Conservation (phyloP, 2,888 invertebrate genomes). For the Hypercompe scribonia region DNA sequence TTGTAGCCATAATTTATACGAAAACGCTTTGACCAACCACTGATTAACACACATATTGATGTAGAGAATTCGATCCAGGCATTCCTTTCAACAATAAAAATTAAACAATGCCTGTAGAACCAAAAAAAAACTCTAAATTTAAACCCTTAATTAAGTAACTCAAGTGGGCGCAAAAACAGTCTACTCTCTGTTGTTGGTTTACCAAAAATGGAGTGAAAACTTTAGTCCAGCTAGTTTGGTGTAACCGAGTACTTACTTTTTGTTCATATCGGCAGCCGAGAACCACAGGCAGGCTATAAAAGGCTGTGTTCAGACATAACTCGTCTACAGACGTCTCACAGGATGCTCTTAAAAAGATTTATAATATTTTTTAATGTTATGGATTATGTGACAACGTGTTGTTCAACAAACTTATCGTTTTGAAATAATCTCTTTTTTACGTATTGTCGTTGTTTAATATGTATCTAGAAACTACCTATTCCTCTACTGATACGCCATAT, state of each 20-base stretch:
- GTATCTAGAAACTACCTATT: too few species aligned
- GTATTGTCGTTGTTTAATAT: too few species aligned
- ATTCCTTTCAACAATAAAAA: too few species aligned
- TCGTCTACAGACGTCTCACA: conserved; percentile 7
- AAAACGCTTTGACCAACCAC: too few species aligned
- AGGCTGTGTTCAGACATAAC: conserved; percentile 18
- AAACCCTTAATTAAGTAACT: conserved; percentile 13
- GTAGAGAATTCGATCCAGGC: too few species aligned
- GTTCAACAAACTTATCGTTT: background rate
- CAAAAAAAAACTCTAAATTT: background rate
- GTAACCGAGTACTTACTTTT: conserved; percentile 15
- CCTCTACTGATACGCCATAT: too few species aligned
- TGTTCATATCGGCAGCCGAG: conserved; percentile 17
- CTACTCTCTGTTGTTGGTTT: conserved; percentile 19
- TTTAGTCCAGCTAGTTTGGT: conserved; percentile 17
- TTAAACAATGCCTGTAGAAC: background rate
- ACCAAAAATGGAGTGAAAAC: conserved; percentile 26
- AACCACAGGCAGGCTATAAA: conserved; percentile 18
- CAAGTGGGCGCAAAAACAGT: conserved; percentile 15
- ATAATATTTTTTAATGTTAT: background rate
- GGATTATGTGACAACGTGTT: background rate
- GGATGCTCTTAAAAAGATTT: background rate
- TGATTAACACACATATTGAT: too few species aligned
- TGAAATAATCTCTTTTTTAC: background rate
- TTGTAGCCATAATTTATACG: too few species aligned